Evolutionary conservation across 2,113 vertebrate genomes (phyloP).

Genomic region (Periophthalmus modestus): DNA sequence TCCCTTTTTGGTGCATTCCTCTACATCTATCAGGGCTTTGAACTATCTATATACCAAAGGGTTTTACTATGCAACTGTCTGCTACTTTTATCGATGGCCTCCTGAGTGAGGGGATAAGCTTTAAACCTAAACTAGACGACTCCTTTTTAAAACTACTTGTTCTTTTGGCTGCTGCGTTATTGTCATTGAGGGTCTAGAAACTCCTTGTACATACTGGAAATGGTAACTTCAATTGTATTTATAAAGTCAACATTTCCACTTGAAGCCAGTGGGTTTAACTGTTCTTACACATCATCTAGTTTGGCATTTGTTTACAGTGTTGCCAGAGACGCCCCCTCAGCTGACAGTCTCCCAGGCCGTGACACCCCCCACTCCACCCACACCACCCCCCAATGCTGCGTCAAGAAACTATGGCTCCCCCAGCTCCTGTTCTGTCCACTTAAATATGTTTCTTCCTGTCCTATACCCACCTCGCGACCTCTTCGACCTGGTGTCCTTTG

Average conservation of each 20-base stretch:
- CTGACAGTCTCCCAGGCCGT: conserved; percentile 47
- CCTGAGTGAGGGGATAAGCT: too few species aligned
- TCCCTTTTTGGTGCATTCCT: not conserved
- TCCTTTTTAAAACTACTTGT: not conserved
- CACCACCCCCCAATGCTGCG: conserved; percentile 15
- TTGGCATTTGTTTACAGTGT: conserved; percentile 69
- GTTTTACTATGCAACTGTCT: not conserved
- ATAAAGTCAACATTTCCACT: not conserved
- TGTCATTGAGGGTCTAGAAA: not conserved
- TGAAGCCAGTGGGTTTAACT: not conserved
- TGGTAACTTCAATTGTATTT: not conserved
- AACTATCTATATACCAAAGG: not conserved
- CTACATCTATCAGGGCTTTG: not conserved
- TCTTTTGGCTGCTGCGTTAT: not conserved
- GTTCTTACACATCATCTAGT: conserved; percentile 4
- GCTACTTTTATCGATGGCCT: not conserved
- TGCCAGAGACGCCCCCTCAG: conserved; percentile 44
- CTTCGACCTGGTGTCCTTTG: conserved; percentile 16
- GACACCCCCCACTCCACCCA: not conserved
- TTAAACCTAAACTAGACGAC: too few species aligned
- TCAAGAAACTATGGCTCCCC: conserved; percentile 48
- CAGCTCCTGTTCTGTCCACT: conserved; percentile 50
- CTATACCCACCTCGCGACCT: conserved; percentile 33
- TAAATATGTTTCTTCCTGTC: conserved; percentile 43
- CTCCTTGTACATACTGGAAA: not conserved